Percentiles rank a stretch among this genome's conserved stretches.
These are phyloP conservation scores for Lytechinus variegatus DNA, from an alignment of 35 echinoderm and acorn worm species.

Conservation along the genomic window DNA sequence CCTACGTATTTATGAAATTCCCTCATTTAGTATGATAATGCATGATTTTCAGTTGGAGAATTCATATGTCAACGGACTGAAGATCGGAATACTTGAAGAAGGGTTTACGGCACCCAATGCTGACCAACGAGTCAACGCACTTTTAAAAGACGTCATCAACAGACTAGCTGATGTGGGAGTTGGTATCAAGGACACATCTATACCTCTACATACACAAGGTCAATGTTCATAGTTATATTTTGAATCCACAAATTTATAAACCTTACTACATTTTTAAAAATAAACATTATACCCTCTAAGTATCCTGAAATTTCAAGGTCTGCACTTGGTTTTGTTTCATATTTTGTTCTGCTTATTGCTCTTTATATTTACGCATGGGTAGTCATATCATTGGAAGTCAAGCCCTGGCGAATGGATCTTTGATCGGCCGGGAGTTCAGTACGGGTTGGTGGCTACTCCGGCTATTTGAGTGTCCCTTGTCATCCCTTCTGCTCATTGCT, in stretches of 20 bases:
- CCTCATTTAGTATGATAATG: background rate
- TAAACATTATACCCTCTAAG: background rate
- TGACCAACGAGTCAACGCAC: constrained; percentile 55
- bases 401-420: no score
- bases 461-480: no score
- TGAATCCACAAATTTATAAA: background rate
- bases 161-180: constrained; percentile 51
- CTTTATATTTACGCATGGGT: no score
- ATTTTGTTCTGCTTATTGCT: no score
- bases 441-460: no score
- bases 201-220: constrained; percentile 73
- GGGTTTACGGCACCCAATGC: constrained; percentile 55
- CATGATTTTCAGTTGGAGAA: background rate
- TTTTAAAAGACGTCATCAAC: constrained; percentile 41
- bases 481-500: no score
- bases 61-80: background rate
- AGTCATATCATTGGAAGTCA: no score
- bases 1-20: no score
- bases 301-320: background rate
- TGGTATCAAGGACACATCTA: constrained; percentile 54
- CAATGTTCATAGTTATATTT: background rate
- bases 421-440: no score
- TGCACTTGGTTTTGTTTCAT: no score
- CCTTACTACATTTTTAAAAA: background rate
- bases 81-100: constrained; percentile 66